These are phyloP conservation scores for Megaustenia siamemsis DNA, from an alignment of 2,888 invertebrate species.

Conservation along the genomic window DNA sequence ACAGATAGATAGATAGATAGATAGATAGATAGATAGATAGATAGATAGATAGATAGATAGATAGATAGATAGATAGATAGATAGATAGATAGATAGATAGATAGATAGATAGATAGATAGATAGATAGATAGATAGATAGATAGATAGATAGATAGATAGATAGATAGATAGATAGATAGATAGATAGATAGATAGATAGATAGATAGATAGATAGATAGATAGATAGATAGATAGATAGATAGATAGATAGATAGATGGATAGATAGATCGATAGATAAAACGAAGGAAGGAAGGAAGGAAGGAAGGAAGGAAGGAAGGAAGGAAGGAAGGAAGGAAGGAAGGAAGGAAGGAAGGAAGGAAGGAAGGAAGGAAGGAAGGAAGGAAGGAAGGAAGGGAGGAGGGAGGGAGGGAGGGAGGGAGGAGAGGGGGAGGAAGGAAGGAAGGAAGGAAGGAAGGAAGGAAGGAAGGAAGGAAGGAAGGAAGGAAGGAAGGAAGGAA, in stretches of 20 bases:
- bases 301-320: neutral
- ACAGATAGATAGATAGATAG: constrained; percentile 1
- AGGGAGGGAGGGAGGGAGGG: neutral
- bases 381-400: neutral
- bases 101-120: too few species aligned
- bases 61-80: too few species aligned
- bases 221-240: neutral
- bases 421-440: constrained; percentile 11
- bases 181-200: too few species aligned
- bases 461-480: neutral
- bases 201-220: neutral
- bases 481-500: neutral
- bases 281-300: neutral
- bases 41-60: too few species aligned
- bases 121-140: neutral
- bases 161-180: too few species aligned
- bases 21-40: constrained; percentile 1
- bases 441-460: neutral
- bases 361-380: neutral
- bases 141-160: too few species aligned
- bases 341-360: neutral
- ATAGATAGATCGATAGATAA: neutral
- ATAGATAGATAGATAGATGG: neutral
- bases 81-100: too few species aligned
- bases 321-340: constrained; percentile 8